Evolutionary conservation across 2,113 vertebrate genomes (phyloP).

Genomic region (Saguinus midas): DNA sequence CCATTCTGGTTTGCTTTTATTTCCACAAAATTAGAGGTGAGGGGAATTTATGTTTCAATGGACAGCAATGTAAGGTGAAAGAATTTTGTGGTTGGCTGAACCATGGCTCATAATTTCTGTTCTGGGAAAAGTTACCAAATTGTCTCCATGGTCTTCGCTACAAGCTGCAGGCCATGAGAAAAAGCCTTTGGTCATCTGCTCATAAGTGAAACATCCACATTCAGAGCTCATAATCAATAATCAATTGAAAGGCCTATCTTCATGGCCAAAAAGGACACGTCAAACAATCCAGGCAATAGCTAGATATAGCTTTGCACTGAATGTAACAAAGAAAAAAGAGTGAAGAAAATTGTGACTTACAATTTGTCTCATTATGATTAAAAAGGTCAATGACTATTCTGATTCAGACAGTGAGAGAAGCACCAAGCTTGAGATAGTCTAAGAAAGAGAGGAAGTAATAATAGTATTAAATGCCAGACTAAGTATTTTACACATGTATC

Average conservation of each 20-base stretch:
- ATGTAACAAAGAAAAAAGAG: not conserved
- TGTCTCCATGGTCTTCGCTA: not conserved
- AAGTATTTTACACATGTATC: not conserved
- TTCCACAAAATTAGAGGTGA: not conserved
- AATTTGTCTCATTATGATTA: not conserved
- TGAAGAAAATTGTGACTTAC: not conserved
- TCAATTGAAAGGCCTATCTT: not conserved
- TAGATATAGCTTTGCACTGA: not conserved
- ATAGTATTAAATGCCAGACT: not conserved
- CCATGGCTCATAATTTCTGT: not conserved
- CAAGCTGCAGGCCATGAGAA: not conserved
- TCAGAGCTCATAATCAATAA: not conserved
- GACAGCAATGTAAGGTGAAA: not conserved
- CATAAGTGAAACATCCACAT: not conserved
- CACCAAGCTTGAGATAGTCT: not conserved
- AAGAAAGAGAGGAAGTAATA: not conserved
- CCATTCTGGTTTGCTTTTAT: not conserved
- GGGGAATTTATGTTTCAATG: not conserved
- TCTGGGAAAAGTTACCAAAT: not conserved
- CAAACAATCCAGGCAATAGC: not conserved
- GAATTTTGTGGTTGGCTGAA: not conserved
- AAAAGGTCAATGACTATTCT: not conserved
- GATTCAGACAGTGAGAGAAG: not conserved
- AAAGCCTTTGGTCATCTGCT: not conserved
- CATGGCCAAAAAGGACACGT: not conserved